These are phyloP conservation scores for Triplophysa bombifrons DNA, from an alignment of 2,797 vertebrate genomes.

Conservation along the genomic window DNA sequence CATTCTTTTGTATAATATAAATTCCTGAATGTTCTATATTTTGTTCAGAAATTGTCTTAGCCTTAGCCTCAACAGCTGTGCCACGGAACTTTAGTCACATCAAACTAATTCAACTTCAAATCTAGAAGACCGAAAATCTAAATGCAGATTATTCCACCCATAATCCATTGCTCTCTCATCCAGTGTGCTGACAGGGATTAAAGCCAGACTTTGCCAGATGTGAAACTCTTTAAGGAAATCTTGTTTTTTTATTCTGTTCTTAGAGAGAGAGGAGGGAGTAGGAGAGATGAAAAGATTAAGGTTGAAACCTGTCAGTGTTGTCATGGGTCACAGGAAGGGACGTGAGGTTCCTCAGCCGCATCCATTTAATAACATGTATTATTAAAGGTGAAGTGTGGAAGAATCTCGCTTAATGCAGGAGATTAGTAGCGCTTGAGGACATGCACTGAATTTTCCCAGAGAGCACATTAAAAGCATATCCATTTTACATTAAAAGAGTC, in stretches of 20 bases:
- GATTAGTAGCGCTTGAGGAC: slow-evolving; percentile 54
- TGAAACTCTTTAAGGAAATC: slow-evolving; percentile 49
- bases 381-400: slow-evolving; percentile 55
- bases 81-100: slow-evolving; percentile 47
- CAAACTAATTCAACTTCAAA: slow-evolving; percentile 49
- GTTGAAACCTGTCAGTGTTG: slow-evolving; percentile 21
- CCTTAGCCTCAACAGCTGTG: slow-evolving; percentile 49
- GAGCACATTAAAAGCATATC: slow-evolving; percentile 40
- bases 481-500: slow-evolving; percentile 43
- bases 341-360: slow-evolving; percentile 41
- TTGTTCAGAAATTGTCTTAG: slow-evolving; percentile 40
- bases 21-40: slow-evolving; percentile 5
- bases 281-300: neutral
- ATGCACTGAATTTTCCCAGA: neutral
- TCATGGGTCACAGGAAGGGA: slow-evolving; percentile 37
- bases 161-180: slow-evolving; percentile 51
- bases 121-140: slow-evolving; percentile 56
- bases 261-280: neutral
- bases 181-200: slow-evolving; percentile 49
- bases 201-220: slow-evolving; percentile 47
- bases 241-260: slow-evolving; percentile 36
- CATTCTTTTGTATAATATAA: neutral
- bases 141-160: slow-evolving; percentile 55
- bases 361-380: slow-evolving; percentile 60
- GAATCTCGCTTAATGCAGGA: slow-evolving; percentile 41